Evolutionary conservation across 2,888 invertebrate species (phyloP), one percentile per base, ranked within the genome.

Genomic region (Venusia cambrica): DNA sequence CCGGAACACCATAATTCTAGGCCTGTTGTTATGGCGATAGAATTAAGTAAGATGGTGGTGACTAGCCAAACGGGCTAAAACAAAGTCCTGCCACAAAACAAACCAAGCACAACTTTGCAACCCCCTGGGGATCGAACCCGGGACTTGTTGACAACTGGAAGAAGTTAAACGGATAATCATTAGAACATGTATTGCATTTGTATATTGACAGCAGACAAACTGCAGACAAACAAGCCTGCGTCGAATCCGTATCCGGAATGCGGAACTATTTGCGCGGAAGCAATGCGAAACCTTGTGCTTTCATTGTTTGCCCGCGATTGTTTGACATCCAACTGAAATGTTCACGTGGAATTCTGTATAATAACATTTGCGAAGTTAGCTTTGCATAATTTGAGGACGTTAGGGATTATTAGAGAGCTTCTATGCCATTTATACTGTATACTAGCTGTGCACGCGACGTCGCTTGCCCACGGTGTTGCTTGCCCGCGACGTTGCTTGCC

Each of bases 261-360:
- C 20, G 5, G 12, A 29, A 36, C 11, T n/a, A 12, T 31, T 30
- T 16, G 5, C 18, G 25, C 35, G 39, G 5, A 3, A 26, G 15
- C 9, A 43, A 22, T 28, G 13, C 11, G 0, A 1, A 6, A 4
- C 29, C 58, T 50, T 62, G 34, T 58, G 44, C 54, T 51, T 51
- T 26, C 53, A 52, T 36, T 60, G 53, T 63, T 59, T 59, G 51
- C 57, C 48, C 26, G 48, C 55, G 65, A 68, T 65, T 69, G 69
- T 73, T 70, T 72, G 68, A 71, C 64, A 62, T 57, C 43, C 51
- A 57, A 51, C 55, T 51, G 62, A 62, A 65, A 69, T 58, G 64
- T 65, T 64, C 62, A 48, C 48, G 50, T 62, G 67, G 70, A 72
- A 71, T 73, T 72, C 62, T 45, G 57, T 57, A 62, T 66, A 69